Evolutionary conservation across 2,888 invertebrate species (phyloP).

Genomic region (Philopedon plagiatum): DNA sequence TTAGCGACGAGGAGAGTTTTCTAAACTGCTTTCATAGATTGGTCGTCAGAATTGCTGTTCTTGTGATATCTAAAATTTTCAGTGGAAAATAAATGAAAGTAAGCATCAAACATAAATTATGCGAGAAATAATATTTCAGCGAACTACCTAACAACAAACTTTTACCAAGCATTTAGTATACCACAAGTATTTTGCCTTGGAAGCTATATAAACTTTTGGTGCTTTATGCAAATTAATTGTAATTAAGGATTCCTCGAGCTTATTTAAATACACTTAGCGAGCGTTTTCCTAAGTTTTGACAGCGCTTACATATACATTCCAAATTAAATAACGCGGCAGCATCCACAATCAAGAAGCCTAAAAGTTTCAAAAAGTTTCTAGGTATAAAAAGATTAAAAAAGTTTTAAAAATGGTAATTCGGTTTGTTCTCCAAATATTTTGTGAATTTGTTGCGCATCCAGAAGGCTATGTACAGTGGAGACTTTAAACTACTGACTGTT

Average conservation of each 20-base stretch:
- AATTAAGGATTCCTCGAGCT: conserved; percentile 48
- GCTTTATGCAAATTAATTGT: conserved; percentile 52
- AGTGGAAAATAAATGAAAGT: background rate
- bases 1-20: too few species aligned
- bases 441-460: background rate
- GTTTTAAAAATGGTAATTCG: background rate
- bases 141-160: conserved; percentile 32
- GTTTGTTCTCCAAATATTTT: background rate
- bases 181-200: conserved; percentile 45
- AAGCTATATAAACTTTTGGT: conserved; percentile 47
- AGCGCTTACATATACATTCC: conserved; percentile 45
- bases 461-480: too few species aligned
- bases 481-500: too few species aligned
- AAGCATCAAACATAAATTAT: conserved; percentile 18
- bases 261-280: conserved; percentile 50
- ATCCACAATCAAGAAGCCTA: conserved; percentile 13
- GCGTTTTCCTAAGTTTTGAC: conserved; percentile 44
- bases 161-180: conserved; percentile 40
- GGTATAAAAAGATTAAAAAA: conserved; percentile 14
- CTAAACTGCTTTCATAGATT: too few species aligned
- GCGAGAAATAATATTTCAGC: conserved; percentile 27
- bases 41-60: background rate
- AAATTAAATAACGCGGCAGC: conserved; percentile 41
- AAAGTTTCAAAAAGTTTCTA: conserved; percentile 14
- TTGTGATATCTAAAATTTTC: background rate